A percentile compares a stretch with the other conserved stretches of the same genome.
These are phyloP conservation scores for Grallaria varia DNA, from an alignment of 2,113 vertebrate species.

Conservation along the genomic window DNA sequence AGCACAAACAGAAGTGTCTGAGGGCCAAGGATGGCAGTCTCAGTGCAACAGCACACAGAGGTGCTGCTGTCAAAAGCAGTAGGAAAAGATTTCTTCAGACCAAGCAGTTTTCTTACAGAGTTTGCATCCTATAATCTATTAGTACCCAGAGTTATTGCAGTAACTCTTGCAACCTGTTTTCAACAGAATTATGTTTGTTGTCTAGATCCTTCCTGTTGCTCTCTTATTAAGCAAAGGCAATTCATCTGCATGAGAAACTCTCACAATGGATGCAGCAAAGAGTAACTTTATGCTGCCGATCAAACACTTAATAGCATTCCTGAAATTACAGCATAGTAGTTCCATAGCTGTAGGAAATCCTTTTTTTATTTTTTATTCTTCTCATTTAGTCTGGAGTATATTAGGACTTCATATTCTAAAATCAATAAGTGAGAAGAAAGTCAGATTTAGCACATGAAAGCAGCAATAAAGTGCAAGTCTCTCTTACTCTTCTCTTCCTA, in stretches of 20 bases:
- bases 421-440: not conserved
- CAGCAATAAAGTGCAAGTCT: not conserved
- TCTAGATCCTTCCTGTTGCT: not conserved
- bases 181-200: not conserved
- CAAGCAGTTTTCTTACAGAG: not conserved
- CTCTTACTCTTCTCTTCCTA: not conserved
- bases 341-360: not conserved
- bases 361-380: not conserved
- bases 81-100: not conserved
- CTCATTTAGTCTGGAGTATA: not conserved
- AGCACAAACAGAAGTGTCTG: not conserved
- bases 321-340: not conserved
- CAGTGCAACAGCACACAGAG: not conserved
- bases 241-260: not conserved
- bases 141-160: not conserved
- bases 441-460: not conserved
- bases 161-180: not conserved
- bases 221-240: not conserved
- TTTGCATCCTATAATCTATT: not conserved
- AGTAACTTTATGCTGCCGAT: not conserved
- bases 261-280: not conserved
- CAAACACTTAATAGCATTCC: not conserved
- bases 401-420: constrained; percentile 20
- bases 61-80: not conserved
- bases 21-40: not conserved